Conservation (phyloP, 2,113 vertebrate genomes). For the Myrmecophaga tridactyla region DNA sequence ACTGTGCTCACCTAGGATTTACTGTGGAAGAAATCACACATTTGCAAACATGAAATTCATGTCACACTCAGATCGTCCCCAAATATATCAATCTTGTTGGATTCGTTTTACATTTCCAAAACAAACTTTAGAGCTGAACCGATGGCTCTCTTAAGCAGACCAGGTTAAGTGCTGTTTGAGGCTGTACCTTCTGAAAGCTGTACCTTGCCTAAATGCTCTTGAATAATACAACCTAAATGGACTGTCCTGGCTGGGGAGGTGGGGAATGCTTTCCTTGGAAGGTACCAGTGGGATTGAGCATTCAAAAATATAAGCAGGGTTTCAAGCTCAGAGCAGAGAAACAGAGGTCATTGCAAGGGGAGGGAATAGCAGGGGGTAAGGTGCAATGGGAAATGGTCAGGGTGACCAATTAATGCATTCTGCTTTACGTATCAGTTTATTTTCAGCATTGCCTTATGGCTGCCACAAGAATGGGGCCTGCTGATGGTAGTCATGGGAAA, state of each 20-base stretch:
- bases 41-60: background rate
- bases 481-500: background rate
- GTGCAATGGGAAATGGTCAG: too few relatives aligned
- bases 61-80: background rate
- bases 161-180: background rate
- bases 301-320: background rate
- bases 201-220: too few relatives aligned
- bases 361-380: background rate
- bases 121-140: background rate
- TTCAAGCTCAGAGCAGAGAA: background rate
- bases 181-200: too few relatives aligned
- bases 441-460: background rate
- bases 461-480: background rate
- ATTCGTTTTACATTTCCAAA: background rate
- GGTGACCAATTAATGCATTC: too few relatives aligned
- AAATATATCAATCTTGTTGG: rapidly evolving
- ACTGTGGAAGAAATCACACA: background rate
- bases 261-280: background rate
- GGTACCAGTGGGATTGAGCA: rapidly evolving
- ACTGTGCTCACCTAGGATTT: background rate
- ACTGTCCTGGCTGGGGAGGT: background rate
- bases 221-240: too few relatives aligned
- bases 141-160: background rate
- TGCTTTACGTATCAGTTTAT: background rate
- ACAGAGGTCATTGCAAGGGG: too few relatives aligned